phyloP scores from a whole-genome alignment of 2,113 vertebrate genomes.

The Muscicapa adusta region DNA sequence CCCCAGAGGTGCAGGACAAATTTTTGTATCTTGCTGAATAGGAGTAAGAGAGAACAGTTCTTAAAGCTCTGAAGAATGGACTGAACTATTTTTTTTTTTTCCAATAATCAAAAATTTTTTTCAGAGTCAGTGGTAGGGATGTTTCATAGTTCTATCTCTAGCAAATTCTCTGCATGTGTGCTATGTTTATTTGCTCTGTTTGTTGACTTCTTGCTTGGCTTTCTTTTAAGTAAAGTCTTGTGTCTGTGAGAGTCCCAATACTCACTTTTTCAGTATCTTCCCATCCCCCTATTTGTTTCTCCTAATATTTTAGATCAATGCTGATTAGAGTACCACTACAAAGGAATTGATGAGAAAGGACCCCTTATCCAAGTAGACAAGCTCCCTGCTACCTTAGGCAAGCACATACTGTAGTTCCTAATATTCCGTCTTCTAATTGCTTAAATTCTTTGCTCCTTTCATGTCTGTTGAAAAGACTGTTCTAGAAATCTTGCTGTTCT shows the following conservation, averaged over 20 bases:
- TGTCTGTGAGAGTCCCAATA: neutral
- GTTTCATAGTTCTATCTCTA: neutral
- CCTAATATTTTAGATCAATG: neutral
- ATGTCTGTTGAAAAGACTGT: neutral
- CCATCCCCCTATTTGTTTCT: neutral
- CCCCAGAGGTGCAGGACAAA: neutral
- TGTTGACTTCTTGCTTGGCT: neutral
- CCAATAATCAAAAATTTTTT: neutral
- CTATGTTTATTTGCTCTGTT: neutral
- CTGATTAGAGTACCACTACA: neutral
- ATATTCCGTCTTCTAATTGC: neutral
- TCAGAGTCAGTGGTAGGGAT: rapidly evolving
- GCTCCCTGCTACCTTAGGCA: neutral
- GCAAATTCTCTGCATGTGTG: neutral
- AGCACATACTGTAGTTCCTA: neutral
- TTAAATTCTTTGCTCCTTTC: neutral
- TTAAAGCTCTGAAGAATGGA: neutral
- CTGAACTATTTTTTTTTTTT: neutral
- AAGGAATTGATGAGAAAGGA: neutral
- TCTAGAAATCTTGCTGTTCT: neutral
- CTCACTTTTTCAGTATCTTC: neutral
- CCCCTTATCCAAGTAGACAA: neutral
- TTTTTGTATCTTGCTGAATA: neutral
- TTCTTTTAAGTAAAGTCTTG: neutral
- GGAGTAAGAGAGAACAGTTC: neutral